Evolutionary conservation across 2,113 vertebrate species (phyloP).

Genomic region (Datnioides undecimradiatus): DNA sequence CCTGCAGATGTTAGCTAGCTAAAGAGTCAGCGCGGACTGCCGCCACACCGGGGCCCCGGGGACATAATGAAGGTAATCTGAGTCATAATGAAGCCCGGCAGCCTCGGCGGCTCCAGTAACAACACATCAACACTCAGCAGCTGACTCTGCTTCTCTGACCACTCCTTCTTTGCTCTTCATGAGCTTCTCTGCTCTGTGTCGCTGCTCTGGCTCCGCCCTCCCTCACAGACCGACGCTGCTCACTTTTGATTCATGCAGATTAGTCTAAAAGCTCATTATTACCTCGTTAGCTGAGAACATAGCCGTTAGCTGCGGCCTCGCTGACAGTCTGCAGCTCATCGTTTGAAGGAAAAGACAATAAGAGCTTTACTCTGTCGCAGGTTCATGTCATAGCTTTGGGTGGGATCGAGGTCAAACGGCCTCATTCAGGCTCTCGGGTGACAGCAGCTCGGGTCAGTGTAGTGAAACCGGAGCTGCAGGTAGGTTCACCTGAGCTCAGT

Average conservation of each 20-base stretch:
- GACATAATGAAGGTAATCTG: constrained; percentile 17
- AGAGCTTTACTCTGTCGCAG: no score
- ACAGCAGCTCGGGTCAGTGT: background rate
- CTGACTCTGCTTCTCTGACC: background rate
- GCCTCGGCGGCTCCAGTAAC: constrained; percentile 22
- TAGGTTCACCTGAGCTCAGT: constrained; percentile 10
- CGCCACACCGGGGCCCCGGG: background rate
- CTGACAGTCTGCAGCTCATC: background rate
- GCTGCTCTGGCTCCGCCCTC: no score
- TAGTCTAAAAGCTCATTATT: no score
- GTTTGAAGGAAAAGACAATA: background rate
- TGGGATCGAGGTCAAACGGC: constrained; percentile 10
- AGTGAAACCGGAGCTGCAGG: constrained; percentile 32
- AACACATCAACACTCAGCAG: constrained; percentile 3
- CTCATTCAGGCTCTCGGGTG: background rate
- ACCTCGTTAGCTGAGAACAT: no score
- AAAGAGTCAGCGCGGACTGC: background rate
- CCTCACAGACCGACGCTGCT: no score
- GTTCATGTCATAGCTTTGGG: background rate
- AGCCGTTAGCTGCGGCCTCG: no score
- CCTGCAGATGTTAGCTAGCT: constrained; percentile 36
- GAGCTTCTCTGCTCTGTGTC: no score
- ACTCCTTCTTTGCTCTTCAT: background rate
- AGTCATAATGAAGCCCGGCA: constrained; percentile 40
- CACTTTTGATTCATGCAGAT: no score